Evolutionary conservation across 2,888 invertebrate genomes (phyloP).

Genomic region (Eurytoma adleriae): DNA sequence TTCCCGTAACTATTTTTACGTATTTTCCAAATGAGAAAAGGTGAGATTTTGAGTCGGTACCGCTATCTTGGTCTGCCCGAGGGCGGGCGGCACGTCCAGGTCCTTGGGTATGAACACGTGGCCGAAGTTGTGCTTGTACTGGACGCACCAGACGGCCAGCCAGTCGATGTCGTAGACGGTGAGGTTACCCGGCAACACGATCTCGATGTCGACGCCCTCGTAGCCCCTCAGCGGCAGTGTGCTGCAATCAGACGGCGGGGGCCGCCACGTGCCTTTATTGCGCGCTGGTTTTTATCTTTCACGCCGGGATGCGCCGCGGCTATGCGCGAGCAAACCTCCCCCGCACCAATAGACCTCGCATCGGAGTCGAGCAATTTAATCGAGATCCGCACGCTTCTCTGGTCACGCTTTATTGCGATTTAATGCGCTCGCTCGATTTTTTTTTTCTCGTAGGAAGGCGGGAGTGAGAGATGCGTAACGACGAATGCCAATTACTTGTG

Average conservation of each 20-base stretch:
- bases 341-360: no score
- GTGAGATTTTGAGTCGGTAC: constrained; percentile 78
- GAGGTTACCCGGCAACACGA: constrained; percentile 88
- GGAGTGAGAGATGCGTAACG: no score
- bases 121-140: constrained; percentile 92
- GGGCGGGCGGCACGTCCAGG: constrained; percentile 91
- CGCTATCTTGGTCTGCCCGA: constrained; percentile 93
- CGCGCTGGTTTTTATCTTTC: not conserved
- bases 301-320: not conserved
- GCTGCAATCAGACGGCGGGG: constrained; percentile 71
- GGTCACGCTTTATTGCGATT: no score
- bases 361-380: no score
- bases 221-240: constrained; percentile 88
- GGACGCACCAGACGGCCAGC: constrained; percentile 95
- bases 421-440: no score
- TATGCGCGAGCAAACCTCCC: not conserved
- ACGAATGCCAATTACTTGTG: no score
- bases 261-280: not conserved
- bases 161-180: constrained; percentile 95
- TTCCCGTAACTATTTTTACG: no score
- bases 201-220: constrained; percentile 94
- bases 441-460: no score
- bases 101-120: constrained; percentile 92
- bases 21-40: constrained; percentile 7
- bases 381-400: no score